Conservation (phyloP, 2,797 vertebrate species). For the Chrosomus eos region DNA sequence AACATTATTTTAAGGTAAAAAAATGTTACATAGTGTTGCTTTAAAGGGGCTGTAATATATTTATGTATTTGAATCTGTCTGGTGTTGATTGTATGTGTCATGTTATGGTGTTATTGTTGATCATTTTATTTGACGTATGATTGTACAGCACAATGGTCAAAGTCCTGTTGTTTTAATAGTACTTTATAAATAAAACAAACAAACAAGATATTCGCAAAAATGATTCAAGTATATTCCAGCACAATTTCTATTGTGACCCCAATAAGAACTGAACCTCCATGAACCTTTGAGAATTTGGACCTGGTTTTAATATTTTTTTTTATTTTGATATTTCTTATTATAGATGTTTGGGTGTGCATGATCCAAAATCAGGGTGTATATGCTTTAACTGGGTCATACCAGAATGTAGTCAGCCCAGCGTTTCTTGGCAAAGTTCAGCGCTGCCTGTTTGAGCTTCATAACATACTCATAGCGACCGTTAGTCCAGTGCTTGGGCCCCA, state of each 20-base stretch:
- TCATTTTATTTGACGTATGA: background rate
- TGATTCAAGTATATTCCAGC: background rate
- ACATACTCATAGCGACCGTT: slow-evolving; percentile 89
- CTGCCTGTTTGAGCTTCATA: slow-evolving; percentile 95
- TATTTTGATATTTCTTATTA: background rate
- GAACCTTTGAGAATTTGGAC: slow-evolving; percentile 1
- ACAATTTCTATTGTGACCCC: background rate
- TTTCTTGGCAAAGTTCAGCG: slow-evolving; percentile 85
- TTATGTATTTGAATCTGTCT: background rate
- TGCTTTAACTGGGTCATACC: slow-evolving; percentile 72
- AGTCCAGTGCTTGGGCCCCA: slow-evolving; percentile 94
- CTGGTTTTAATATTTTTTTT: background rate
- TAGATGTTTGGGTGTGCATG: slow-evolving; percentile 16
- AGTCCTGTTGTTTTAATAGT: background rate
- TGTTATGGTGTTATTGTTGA: background rate
- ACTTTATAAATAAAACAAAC: background rate
- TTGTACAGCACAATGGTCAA: background rate
- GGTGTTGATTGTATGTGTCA: background rate
- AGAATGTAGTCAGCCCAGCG: slow-evolving; percentile 91
- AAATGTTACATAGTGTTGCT: too few relatives aligned
- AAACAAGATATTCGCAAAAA: background rate
- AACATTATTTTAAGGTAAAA: too few relatives aligned
- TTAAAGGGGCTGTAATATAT: background rate
- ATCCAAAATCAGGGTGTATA: background rate
- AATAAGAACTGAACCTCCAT: background rate